A percentile compares a stretch with the other conserved stretches of the same genome.
These are phyloP conservation scores for Eira barbara DNA, from an alignment of 2,113 vertebrate species.

Conservation along the genomic window DNA sequence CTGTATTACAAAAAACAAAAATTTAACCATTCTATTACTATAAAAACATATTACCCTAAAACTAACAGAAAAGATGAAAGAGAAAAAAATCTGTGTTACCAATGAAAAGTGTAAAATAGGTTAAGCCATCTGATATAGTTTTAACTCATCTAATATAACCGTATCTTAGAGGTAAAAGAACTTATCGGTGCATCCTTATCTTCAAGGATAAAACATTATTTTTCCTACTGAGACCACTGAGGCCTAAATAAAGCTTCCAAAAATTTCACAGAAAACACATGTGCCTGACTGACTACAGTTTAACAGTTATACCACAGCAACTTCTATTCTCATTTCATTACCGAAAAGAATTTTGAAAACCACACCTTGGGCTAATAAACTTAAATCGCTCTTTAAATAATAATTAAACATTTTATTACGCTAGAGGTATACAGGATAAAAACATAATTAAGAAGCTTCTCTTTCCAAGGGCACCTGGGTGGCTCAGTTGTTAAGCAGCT, in stretches of 20 bases:
- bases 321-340: not conserved
- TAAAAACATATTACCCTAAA: not conserved
- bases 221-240: not conserved
- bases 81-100: not conserved
- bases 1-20: not conserved
- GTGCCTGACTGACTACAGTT: not conserved
- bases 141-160: not conserved
- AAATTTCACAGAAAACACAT: not conserved
- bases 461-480: not conserved
- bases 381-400: not conserved
- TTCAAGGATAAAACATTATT: slow-evolving; percentile 15
- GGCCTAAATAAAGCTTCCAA: not conserved
- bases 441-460: not conserved
- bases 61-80: not conserved
- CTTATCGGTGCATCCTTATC: not conserved
- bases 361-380: not conserved
- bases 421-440: not conserved
- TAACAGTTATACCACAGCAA: not conserved
- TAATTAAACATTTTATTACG: slow-evolving; percentile 14
- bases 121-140: not conserved
- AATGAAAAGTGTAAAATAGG: not conserved
- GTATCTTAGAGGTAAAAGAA: not conserved
- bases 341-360: not conserved
- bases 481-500: no score
- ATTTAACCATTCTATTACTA: not conserved